These are phyloP conservation scores for Lepidurus arcticus DNA, from an alignment of 1,140 invertebrate genomes.

Conservation along the genomic window DNA sequence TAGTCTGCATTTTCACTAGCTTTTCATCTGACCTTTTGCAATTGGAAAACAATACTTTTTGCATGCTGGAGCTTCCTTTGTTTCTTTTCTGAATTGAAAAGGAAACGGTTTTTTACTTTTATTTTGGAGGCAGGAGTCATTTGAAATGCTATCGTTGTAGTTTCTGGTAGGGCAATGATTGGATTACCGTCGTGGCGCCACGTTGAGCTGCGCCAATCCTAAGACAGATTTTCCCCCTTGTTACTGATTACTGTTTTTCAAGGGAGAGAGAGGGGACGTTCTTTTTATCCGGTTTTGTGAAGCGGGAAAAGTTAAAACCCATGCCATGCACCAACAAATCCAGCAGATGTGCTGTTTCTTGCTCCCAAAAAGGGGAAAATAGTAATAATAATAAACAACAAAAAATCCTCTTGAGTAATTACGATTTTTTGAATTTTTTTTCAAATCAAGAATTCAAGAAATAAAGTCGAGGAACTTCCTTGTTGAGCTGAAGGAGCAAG, in stretches of 20 bases:
- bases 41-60: neutral
- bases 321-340: neutral
- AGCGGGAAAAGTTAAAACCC: constrained; percentile 15
- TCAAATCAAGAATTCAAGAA: neutral
- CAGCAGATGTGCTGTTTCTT: neutral
- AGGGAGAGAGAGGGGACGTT: neutral
- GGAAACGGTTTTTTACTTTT: neutral
- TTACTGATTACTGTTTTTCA: neutral
- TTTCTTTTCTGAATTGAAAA: neutral
- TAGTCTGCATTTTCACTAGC: neutral
- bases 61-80: neutral
- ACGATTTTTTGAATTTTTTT: neutral
- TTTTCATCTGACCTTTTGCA: neutral
- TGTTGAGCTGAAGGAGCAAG: neutral
- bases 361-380: neutral
- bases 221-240: constrained; percentile 18
- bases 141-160: constrained; percentile 11
- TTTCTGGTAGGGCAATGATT: neutral
- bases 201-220: constrained; percentile 4
- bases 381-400: neutral
- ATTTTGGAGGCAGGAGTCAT: neutral
- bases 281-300: neutral
- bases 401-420: neutral
- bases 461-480: neutral
- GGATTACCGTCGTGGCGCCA: constrained; percentile 14